Conservation (phyloP, 64 coral and sea anemone genomes). For the Dendrophyllia cribrosa region DNA sequence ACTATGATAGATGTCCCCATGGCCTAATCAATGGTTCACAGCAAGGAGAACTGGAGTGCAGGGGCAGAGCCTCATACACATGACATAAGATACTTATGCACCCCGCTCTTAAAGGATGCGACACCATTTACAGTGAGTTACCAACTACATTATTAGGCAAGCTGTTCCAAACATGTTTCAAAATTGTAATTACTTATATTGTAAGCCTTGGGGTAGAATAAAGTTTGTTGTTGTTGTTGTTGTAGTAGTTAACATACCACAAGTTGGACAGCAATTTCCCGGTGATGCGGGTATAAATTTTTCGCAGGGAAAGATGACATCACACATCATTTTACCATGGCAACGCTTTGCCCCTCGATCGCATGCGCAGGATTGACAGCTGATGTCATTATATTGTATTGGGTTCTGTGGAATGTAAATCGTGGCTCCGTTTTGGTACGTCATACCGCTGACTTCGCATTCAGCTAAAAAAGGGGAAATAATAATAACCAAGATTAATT, state of each 20-base stretch:
- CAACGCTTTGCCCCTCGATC: conserved; percentile 1
- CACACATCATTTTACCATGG: background rate
- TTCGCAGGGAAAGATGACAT: conserved; percentile 23
- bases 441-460: background rate
- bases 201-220: too few species aligned
- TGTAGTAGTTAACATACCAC: background rate
- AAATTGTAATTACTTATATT: too few species aligned
- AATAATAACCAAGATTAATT: too few species aligned
- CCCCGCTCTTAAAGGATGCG: too few species aligned
- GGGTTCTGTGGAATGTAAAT: conserved; percentile 31
- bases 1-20: too few species aligned
- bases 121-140: too few species aligned
- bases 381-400: background rate
- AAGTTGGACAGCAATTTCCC: conserved; percentile 28
- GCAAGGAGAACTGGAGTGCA: too few species aligned
- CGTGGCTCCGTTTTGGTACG: background rate
- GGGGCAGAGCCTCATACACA: too few species aligned
- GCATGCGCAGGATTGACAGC: conserved; percentile 20
- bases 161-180: too few species aligned
- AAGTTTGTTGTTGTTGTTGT: background rate
- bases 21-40: too few species aligned
- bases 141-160: too few species aligned
- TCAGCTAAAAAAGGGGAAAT: background rate
- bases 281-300: background rate
- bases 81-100: too few species aligned